phyloP scores from a whole-genome alignment of 2,888 invertebrate species.

The Megalurothrips usitatus region DNA sequence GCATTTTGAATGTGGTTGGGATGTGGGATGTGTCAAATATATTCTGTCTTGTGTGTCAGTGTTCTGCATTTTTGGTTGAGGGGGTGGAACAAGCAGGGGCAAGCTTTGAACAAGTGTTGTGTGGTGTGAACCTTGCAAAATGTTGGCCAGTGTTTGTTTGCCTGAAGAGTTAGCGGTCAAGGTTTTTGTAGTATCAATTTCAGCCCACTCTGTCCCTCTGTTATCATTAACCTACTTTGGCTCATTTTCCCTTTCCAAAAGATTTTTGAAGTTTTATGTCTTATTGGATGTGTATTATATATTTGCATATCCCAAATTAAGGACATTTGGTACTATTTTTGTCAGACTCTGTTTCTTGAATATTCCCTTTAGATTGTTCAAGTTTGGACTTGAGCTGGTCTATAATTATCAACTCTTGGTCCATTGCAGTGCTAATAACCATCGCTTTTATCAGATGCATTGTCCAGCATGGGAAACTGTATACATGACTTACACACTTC shows the following conservation, averaged over 20 bases:
- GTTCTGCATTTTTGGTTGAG: not conserved
- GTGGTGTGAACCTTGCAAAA: not conserved
- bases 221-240: not conserved
- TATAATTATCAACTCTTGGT: not conserved
- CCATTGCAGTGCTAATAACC: not conserved
- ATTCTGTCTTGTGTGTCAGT: not conserved
- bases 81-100: not conserved
- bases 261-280: not conserved
- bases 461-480: conserved; percentile 10
- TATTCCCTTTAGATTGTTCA: not conserved
- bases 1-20: not conserved
- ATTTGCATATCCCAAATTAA: too few species aligned
- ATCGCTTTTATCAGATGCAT: not conserved
- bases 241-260: too few species aligned
- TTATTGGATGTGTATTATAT: too few species aligned
- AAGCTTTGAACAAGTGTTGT: conserved; percentile 13
- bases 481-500: not conserved
- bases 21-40: not conserved
- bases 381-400: not conserved
- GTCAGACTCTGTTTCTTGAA: too few species aligned
- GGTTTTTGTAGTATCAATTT: not conserved
- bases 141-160: too few species aligned
- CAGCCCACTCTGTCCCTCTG: not conserved
- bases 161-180: not conserved
- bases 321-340: too few species aligned